A percentile compares a stretch with the other conserved stretches of the same genome.
Conservation (phyloP, 1,140 invertebrate species). For the Trichonephila clavata region DNA sequence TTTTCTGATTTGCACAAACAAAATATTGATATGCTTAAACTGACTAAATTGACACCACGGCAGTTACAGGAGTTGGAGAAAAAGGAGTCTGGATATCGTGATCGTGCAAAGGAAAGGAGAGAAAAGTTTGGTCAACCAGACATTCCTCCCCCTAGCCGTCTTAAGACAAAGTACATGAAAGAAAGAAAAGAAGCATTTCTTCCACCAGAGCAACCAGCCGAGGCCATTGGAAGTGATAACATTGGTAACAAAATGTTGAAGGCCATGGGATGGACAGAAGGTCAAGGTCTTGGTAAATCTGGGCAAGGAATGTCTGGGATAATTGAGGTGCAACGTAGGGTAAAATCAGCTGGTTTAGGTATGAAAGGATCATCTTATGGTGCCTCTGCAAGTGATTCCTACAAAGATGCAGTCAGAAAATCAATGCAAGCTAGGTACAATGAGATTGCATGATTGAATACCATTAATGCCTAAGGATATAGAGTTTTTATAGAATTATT, state of each 20-base stretch:
- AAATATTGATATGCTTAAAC: conserved; percentile 86
- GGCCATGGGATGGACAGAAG: conserved; percentile 99
- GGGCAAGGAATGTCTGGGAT: conserved; percentile 78
- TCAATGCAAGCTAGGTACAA: conserved; percentile 86
- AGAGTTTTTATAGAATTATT: conserved; percentile 9
- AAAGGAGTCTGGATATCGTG: conserved; percentile 86
- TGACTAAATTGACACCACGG: conserved; percentile 78
- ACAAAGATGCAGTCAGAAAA: conserved; percentile 95
- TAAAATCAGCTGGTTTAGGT: conserved; percentile 88
- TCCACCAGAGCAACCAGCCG: conserved; percentile 84
- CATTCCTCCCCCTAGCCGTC: conserved; percentile 86
- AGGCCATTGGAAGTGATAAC: conserved; percentile 91
- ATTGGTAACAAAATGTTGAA: conserved; percentile 96
- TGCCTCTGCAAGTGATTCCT: conserved; percentile 90
- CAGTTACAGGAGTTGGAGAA: conserved; percentile 83
- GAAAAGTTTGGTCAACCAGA: conserved; percentile 95
- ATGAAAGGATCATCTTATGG: conserved; percentile 88
- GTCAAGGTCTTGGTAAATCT: conserved; percentile 91
- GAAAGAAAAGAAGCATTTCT: conserved; percentile 50
- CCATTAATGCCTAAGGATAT: not conserved
- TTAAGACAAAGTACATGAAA: conserved; percentile 73
- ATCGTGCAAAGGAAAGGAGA: conserved; percentile 96
- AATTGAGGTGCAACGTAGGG: conserved; percentile 83
- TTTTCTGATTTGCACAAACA: conserved; percentile 97
- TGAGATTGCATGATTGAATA: conserved; percentile 78